Base-by-base conservation (phyloP, 1,140 invertebrate genomes). In the Tenebrio molitor region DNA sequence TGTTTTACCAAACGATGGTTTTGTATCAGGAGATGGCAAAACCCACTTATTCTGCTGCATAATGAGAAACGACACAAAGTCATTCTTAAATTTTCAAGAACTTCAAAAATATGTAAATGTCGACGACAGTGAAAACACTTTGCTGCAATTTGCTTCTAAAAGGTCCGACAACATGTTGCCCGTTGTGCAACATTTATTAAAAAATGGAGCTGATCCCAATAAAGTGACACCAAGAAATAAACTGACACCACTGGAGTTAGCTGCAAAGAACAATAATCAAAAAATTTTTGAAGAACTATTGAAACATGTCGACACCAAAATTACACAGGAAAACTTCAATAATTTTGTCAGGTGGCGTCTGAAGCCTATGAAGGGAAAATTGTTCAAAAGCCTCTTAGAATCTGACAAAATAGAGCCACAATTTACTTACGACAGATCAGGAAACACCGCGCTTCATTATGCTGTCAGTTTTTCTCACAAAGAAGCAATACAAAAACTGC, bases 241-340 rank as follows among this genome's bases (percentile, higher is more conserved):
- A 1, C 50, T 25, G 0, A 58, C 50, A 14, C 50, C 50, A 4
- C 19, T 58, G 14, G 50, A 58, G 14, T 29, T 58, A 15, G 50
- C 50, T 1, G 50, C n/a, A 58, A 25, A 2, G 1, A 14, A 58
- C 23, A 25, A 29, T 17, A 33, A 29, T 29, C 23, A 29, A 29
- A 29, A 58, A 12, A 17, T 58, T 3, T 58, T 58, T 25, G 50
- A 58, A 58, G 23, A 29, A 58, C 25, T 58, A 25, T 12, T 58
- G 1, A 29, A 25, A 14, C 4, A 34, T 12, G 29, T 15, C 14
- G 14, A 33, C 25, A 58, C 50, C n/a, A 10, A 33, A 15, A 14
- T 58, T 8, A 14, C 4, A n/a, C 1, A 29, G 14, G 8, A 29
- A 2, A 21, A 58, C 2, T 58, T 14, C 7, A 58, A 58, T 12